Percentiles rank a stretch among this genome's conserved stretches.
phyloP scores from a whole-genome alignment of 2,888 invertebrate genomes.

The Apotomis turbidana region DNA sequence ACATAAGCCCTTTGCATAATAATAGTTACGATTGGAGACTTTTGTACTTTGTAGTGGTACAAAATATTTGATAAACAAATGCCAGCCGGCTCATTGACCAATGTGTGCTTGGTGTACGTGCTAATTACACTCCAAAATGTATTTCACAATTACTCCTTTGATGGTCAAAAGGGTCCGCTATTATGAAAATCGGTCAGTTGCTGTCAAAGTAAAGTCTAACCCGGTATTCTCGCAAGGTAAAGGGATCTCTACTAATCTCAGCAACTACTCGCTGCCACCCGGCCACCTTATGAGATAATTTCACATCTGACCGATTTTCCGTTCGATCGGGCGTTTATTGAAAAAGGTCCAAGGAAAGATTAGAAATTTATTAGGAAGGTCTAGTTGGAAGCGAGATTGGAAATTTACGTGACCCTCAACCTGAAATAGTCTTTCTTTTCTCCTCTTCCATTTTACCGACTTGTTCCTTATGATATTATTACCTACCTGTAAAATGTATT shows the following conservation, averaged over 20 bases:
- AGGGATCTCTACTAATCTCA: conserved; percentile 12
- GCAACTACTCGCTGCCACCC: conserved; percentile 3
- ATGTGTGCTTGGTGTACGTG: no score
- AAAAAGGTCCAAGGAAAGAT: conserved; percentile 53
- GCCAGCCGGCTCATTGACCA: no score
- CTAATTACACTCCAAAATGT: no score
- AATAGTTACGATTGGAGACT: no score
- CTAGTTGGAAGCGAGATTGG: conserved; percentile 51
- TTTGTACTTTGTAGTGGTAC: no score
- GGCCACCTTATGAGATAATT: conserved; percentile 39
- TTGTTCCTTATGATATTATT: not conserved
- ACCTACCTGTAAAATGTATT: not conserved
- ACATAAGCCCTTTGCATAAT: no score
- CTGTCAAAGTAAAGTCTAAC: not conserved
- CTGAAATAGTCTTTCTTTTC: conserved; percentile 18
- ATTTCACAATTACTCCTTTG: no score
- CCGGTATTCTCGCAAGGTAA: conserved; percentile 3
- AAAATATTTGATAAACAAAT: no score
- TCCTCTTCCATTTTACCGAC: conserved; percentile 8
- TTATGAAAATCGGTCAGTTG: not conserved
- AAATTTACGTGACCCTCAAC: conserved; percentile 37
- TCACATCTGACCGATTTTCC: conserved; percentile 51
- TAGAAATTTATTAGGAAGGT: conserved; percentile 60
- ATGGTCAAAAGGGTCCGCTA: not conserved
- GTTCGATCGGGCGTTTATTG: conserved; percentile 50